phyloP scores from a whole-genome alignment of 2,888 invertebrate genomes.

The Rhodophaea formosa region DNA sequence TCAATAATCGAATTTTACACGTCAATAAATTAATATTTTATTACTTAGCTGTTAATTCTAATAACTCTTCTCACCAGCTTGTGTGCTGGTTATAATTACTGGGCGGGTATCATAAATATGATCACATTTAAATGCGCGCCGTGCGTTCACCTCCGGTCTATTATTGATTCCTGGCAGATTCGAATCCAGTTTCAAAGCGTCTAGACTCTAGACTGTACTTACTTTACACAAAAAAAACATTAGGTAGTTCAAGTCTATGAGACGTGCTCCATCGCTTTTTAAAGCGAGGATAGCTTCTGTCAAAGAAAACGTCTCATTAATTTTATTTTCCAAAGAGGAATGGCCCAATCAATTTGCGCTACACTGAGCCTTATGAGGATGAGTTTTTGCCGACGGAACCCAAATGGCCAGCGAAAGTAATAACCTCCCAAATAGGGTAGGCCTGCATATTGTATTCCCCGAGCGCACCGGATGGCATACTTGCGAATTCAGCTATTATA shows the following conservation, averaged over 20 bases:
- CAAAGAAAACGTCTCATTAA: background rate
- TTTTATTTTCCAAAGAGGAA: constrained; percentile 2
- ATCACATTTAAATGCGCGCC: constrained; percentile 9
- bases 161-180: constrained; percentile 59
- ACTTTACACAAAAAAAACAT: constrained; percentile 34
- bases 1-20: too few species aligned
- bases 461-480: constrained; percentile 5
- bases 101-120: constrained; percentile 1
- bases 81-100: background rate
- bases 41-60: too few species aligned
- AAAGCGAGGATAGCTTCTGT: background rate
- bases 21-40: too few species aligned
- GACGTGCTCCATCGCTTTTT: background rate
- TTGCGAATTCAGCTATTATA: constrained; percentile 12
- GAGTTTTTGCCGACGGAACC: constrained; percentile 8
- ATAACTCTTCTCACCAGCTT: background rate
- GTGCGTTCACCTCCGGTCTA: constrained; percentile 58
- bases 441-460: constrained; percentile 11
- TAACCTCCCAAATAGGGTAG: constrained; percentile 17
- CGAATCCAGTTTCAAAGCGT: constrained; percentile 57
- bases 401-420: constrained; percentile 16
- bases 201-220: constrained; percentile 64
- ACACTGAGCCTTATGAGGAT: constrained; percentile 6
- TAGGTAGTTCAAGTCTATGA: background rate
- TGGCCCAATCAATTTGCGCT: constrained; percentile 5